A percentile compares a stretch with the other conserved stretches of the same genome.
Conservation (phyloP, 1,140 invertebrate genomes). For the Brachionus plicatilis region DNA sequence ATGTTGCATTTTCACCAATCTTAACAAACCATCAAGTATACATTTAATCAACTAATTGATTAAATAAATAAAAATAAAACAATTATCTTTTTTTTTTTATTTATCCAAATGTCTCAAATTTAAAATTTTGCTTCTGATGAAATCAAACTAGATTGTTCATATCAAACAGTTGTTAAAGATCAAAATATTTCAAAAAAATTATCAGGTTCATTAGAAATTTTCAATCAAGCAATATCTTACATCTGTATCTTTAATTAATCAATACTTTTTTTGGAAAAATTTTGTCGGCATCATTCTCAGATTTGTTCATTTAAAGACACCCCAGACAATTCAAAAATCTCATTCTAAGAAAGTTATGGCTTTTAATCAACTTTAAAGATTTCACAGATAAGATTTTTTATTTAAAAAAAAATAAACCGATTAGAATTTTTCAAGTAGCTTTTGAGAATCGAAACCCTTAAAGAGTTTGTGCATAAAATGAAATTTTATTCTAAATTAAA, state of each 20-base stretch:
- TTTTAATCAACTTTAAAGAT: neutral
- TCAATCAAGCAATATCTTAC: constrained; percentile 21
- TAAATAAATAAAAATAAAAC: no score
- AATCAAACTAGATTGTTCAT: neutral
- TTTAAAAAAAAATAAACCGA: neutral
- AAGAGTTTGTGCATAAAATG: neutral
- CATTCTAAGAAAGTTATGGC: constrained; percentile 9
- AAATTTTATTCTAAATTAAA: neutral
- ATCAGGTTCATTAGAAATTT: constrained; percentile 38
- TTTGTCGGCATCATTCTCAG: neutral
- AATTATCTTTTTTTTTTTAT: neutral
- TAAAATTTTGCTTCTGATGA: neutral
- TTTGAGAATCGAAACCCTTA: neutral
- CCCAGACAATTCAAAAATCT: neutral
- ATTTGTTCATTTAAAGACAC: neutral
- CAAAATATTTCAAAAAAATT: neutral
- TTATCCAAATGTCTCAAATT: neutral
- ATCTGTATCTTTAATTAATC: neutral
- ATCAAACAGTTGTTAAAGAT: constrained; percentile 6
- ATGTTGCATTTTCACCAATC: no score
- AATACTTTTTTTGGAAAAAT: neutral
- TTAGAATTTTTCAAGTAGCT: neutral
- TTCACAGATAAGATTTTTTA: neutral
- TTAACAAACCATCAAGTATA: no score
- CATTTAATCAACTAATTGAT: no score